Evolutionary conservation across 2,113 vertebrate species (phyloP).

Genomic region (Chrysemys picta): DNA sequence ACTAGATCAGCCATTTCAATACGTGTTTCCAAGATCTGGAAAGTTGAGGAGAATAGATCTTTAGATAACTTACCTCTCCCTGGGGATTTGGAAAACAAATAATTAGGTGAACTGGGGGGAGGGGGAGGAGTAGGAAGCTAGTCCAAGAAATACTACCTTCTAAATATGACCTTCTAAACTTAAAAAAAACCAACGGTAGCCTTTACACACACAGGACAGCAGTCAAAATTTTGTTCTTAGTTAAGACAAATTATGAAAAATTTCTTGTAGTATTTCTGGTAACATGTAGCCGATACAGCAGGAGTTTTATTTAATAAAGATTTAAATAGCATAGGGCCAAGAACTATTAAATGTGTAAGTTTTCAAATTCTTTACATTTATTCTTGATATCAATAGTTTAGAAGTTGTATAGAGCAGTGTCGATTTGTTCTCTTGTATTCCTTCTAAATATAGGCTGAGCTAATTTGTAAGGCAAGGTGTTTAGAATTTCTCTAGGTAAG

Average conservation of each 20-base stretch:
- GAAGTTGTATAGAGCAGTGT: neutral
- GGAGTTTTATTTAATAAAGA: neutral
- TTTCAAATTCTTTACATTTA: neutral
- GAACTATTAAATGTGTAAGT: neutral
- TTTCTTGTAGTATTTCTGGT: neutral
- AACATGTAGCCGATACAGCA: neutral
- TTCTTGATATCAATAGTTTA: slow-evolving; percentile 1
- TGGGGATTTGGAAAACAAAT: slow-evolving; percentile 38
- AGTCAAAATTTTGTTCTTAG: neutral
- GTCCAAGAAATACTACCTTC: neutral
- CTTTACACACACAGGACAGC: neutral
- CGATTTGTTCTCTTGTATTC: slow-evolving; percentile 11
- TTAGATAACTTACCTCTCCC: slow-evolving; percentile 41
- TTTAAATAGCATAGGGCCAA: too few species aligned
- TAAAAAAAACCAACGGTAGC: neutral
- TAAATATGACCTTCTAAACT: neutral
- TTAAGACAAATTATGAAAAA: neutral
- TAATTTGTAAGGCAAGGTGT: slow-evolving; percentile 20
- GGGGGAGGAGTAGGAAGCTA: neutral
- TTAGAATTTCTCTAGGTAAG: slow-evolving; percentile 18
- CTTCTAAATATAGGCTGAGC: slow-evolving; percentile 27
- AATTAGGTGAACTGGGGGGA: neutral
- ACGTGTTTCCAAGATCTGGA: slow-evolving; percentile 24
- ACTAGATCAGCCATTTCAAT: slow-evolving; percentile 51
- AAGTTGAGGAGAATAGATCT: slow-evolving; percentile 12